phyloP scores from a whole-genome alignment of 30 jellyfish, hydroid and myxozoan genomes.

The Hydractinia echinata region DNA sequence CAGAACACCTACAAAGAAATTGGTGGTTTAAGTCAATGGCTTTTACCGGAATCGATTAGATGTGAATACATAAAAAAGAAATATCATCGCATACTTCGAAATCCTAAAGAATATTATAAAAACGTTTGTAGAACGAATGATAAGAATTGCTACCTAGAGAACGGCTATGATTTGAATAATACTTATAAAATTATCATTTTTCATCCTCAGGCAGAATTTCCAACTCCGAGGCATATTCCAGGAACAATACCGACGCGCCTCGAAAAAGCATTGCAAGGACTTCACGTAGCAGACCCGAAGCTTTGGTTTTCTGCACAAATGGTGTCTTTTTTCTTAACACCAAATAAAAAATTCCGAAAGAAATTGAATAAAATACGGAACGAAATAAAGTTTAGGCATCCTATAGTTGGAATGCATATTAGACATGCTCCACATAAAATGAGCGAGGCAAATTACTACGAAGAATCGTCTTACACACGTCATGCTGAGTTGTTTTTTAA shows the following conservation, averaged over 20 bases:
- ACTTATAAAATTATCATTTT: neutral
- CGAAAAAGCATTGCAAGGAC: neutral
- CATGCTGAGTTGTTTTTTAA: neutral
- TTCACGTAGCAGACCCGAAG: neutral
- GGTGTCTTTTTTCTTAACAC: neutral
- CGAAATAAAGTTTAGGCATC: neutral
- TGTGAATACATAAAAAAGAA: neutral
- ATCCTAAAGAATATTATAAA: neutral
- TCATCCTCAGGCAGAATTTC: neutral
- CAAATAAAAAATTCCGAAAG: neutral
- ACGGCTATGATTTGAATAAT: neutral
- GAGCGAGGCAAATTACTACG: slow-evolving; percentile 6
- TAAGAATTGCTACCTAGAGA: neutral
- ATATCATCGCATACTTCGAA: neutral
- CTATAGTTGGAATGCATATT: slow-evolving; percentile 32
- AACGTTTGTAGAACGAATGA: neutral
- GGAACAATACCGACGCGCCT: neutral
- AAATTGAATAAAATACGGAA: too few relatives aligned
- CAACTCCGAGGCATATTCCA: slow-evolving; percentile 18
- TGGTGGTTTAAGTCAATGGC: neutral
- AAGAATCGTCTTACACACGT: neutral
- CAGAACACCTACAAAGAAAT: neutral
- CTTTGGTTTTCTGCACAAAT: slow-evolving; percentile 9
- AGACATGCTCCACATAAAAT: slow-evolving; percentile 28
- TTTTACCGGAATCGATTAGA: neutral